Base-by-base conservation (phyloP, 2,888 invertebrate genomes). In the Clostera curtula region DNA sequence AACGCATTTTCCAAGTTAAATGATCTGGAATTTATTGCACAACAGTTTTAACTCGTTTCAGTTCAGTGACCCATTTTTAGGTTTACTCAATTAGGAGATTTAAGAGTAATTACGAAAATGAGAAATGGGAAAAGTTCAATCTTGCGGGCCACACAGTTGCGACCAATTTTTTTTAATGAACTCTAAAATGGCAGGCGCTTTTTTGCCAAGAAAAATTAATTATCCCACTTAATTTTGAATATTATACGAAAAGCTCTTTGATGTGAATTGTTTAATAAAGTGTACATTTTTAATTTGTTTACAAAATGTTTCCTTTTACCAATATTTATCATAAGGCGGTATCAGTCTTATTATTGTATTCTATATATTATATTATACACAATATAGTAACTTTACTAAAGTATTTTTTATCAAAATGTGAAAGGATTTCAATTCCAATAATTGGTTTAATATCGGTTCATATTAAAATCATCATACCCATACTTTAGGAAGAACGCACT, bases 51-150 rank as follows among this genome's bases (percentile, higher is more conserved):
- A 25, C 40, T 31, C 34, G 27, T 38, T 50, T 40, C 36, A 30
- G 31, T 31, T 34, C 25, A 36, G 29, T 35, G 42, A 45, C 43
- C 34, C 41, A 49, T 41, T 56, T 56, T 56, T 44, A 52, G 45
- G 44, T 53, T 56, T 53, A 61, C 64, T 63, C 56, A 69, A 69
- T 72, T 67, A 67, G 47, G 46, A 59, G 62, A 68, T 68, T 72
- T 67, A 68, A 47, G 53, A 60, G 61, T 73, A 67, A 75, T 77
- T 75, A 73, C 49, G 49, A 62, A 71, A 75, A 74, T 74, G 71
- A 75, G 66, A 73, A 74, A 76, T 72, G 71, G 62, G 61, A 63
- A 77, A 79, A 79, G 70, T 77, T 79, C 57, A 62, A 60, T 60
- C 51, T 54, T 51, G 50, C 53, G 54, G 49, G 60, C 58, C 68